phyloP scores from a whole-genome alignment of 2,888 invertebrate species.

The Dendrolimus houi region DNA sequence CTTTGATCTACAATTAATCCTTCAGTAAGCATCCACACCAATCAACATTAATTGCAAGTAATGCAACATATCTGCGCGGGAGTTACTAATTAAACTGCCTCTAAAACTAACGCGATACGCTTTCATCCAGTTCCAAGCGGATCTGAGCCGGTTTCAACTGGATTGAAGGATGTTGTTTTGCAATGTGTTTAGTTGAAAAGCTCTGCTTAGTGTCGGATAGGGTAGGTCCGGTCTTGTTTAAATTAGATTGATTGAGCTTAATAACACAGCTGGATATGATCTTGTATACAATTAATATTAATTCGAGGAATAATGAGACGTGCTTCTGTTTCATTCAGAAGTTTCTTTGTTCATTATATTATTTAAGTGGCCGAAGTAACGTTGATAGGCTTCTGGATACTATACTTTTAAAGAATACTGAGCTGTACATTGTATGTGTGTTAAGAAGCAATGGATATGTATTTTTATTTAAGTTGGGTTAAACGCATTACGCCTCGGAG shows the following conservation, averaged over 20 bases:
- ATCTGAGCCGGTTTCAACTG: background rate
- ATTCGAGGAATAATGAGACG: too few species aligned
- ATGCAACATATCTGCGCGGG: conserved; percentile 9
- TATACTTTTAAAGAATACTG: too few species aligned
- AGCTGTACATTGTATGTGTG: too few species aligned
- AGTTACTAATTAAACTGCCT: conserved; percentile 7
- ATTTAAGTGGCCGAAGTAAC: too few species aligned
- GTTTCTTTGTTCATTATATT: too few species aligned
- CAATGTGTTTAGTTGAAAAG: background rate
- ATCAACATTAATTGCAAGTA: conserved; percentile 32
- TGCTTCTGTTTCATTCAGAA: too few species aligned
- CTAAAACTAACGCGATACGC: background rate
- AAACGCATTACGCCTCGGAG: too few species aligned
- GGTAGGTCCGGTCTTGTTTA: background rate
- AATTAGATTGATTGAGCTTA: background rate
- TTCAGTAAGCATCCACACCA: conserved; percentile 25
- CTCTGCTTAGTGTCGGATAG: background rate
- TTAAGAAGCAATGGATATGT: too few species aligned
- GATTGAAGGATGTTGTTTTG: background rate
- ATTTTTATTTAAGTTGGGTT: too few species aligned
- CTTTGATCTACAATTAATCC: conserved; percentile 23
- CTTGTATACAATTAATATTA: too few species aligned
- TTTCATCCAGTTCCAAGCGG: conserved; percentile 1
- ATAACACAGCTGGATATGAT: background rate
- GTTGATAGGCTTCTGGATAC: too few species aligned